A percentile compares a stretch with the other conserved stretches of the same genome.
Evolutionary conservation across 2,113 vertebrate genomes (phyloP).

Genomic region (Trinectes maculatus): DNA sequence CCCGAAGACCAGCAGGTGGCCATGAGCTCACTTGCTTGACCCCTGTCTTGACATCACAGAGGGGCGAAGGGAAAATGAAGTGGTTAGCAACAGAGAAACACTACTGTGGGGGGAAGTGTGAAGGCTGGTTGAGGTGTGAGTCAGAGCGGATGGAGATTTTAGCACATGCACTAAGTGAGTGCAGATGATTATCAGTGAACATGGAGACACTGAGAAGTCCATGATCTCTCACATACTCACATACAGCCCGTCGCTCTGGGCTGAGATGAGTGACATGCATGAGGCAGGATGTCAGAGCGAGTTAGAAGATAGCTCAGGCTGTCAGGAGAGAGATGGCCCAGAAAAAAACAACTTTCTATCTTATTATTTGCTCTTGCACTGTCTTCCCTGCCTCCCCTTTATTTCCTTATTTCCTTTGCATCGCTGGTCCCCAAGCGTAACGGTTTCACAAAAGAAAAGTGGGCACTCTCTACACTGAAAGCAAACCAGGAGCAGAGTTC

Average conservation of each 20-base stretch:
- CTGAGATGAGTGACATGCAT: constrained; percentile 59
- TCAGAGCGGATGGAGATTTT: constrained; percentile 55
- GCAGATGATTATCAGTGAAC: constrained; percentile 37
- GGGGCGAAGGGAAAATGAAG: constrained; percentile 16
- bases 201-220: constrained; percentile 32
- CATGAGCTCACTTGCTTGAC: constrained; percentile 36
- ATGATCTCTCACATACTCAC: constrained; percentile 33
- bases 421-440: constrained; percentile 15
- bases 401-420: constrained; percentile 46
- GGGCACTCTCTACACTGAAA: constrained; percentile 12
- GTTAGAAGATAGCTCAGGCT: constrained; percentile 55
- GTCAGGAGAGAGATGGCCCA: constrained; percentile 32
- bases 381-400: constrained; percentile 35
- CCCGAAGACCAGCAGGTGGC: constrained; percentile 53
- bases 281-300: constrained; percentile 54
- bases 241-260: constrained; percentile 52
- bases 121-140: constrained; percentile 46
- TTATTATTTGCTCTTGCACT: constrained; percentile 18
- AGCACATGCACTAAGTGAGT: constrained; percentile 48
- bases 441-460: constrained; percentile 23
- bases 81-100: constrained; percentile 39
- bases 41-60: constrained; percentile 32
- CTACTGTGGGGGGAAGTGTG: not conserved
- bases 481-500: constrained; percentile 21
- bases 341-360: no score